Percentiles rank a stretch among this genome's conserved stretches.
Evolutionary conservation across 2,797 vertebrate species (phyloP).

Genomic region (Leptoclinus maculatus): DNA sequence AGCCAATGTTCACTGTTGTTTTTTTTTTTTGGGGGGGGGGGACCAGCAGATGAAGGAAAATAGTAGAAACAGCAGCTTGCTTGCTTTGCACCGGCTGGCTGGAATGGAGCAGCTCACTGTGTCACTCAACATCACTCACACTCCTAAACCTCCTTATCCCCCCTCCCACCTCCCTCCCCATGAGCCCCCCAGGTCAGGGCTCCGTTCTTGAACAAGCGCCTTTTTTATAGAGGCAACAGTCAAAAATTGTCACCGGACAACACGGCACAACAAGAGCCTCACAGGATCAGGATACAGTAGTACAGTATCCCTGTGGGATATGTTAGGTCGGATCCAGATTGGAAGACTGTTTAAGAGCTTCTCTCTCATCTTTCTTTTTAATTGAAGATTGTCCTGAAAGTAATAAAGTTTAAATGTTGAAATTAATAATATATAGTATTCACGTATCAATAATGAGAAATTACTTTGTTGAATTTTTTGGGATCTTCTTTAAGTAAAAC

Average conservation of each 20-base stretch:
- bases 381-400: background rate
- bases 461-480: constrained; percentile 1
- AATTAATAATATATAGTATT: background rate
- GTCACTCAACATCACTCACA: constrained; percentile 77
- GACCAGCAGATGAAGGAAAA: constrained; percentile 24
- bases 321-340: constrained; percentile 4
- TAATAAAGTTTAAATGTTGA: background rate
- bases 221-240: constrained; percentile 26
- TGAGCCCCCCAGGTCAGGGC: constrained; percentile 74
- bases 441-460: background rate
- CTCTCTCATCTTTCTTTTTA: background rate
- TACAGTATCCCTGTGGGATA: background rate
- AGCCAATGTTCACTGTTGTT: constrained; percentile 4
- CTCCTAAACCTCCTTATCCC: constrained; percentile 48
- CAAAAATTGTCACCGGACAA: constrained; percentile 18
- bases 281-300: background rate
- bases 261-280: constrained; percentile 16
- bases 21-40: background rate
- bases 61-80: constrained; percentile 66
- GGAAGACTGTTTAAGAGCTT: background rate
- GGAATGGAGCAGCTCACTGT: constrained; percentile 76
- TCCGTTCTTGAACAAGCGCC: constrained; percentile 26
- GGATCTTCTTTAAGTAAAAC: constrained; percentile 1
- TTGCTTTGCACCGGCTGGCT: constrained; percentile 86
- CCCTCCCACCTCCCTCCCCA: constrained; percentile 42